Base-by-base conservation (phyloP, 2,797 vertebrate species). In the Onychomys arenicola region DNA sequence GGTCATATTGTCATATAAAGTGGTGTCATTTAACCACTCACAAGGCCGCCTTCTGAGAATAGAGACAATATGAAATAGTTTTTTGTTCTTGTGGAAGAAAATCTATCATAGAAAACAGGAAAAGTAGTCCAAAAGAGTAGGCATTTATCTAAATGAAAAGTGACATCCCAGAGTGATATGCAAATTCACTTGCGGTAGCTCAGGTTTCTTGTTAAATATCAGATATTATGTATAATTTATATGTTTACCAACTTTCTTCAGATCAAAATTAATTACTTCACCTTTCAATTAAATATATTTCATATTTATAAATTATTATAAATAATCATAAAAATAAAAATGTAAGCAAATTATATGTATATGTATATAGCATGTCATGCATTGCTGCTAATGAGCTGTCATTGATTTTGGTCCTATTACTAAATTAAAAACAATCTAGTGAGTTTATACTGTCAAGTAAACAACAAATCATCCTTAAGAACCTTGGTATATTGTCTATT, bases 81-180 rank as follows among this genome's bases (percentile, higher is more conserved):
- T 65, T 84, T 85, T 73, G 11, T 80, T 63, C n/a, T 89, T 55
- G n/a, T 23, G 13, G 29, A 23, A 29, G 71, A 78, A 55, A 95
- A 10, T 19, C 65, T 88, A 25, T 25, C 49, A 75, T 40, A 52
- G 21, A 81, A 76, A 89, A 12, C 52, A 80, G 17, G 52, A 93
- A 82, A 65, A 46, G 87, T 52, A 55, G 63, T 67, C 76, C 87
- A 59, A 37, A 88, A 76, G 49, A 91, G 27, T 7, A 84, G 94
- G 43, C 16, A 76, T 88, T 80, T 67, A 71, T 29, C 23, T 78
- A 90, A 92, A 90, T 69, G 9, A 90, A 84, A 93, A 88, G 29
- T 76, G 83, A 77, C 27, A 6, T 32, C 52, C 76, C 71, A 73
- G 17, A 90, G 6, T 52, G 40, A 84, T 49, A 67, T 65, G 40